Evolutionary conservation across 2,113 vertebrate genomes (phyloP), one percentile per base, ranked within the genome.

Genomic region (Callorhinus ursinus): DNA sequence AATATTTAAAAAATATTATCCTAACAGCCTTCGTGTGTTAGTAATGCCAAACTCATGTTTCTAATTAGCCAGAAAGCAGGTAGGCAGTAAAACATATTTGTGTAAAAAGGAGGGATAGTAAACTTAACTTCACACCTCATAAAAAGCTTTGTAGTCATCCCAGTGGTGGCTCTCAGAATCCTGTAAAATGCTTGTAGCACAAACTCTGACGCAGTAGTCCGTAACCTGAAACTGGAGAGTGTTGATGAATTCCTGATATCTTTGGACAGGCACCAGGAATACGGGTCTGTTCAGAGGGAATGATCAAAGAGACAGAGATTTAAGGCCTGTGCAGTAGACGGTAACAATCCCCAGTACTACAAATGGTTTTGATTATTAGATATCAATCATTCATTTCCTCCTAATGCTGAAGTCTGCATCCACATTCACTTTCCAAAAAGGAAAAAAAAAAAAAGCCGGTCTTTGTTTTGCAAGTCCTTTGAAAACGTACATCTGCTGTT

Each of bases 111-210:
- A 96, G 92, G 95, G 96, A 98, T 92, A 98, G 91, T 97, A 98
- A 98, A 98, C 92, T 97, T 98, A 98, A 96, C 97, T 93, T 98
- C 98, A 96, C 97, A 99, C 99, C 99, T 99, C 99, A 77, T 99
- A 99, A 99, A 99, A 99, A 89, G 99, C 99, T 98, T 99, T 99
- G 98, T 95, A 98, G 98, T 99, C 99, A 85, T 99, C 98, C 99
- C 99, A 99, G 98, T 99, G 98, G 98, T 99, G 99, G 98, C 99
- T 99, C 98, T 99, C 99, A 39, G 99, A 99, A 85, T 99, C 99
- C 96, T 99, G 99, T 91, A 99, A 99, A 98, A 99, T 99, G 98
- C 99, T 99, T 97, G 99, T 99, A 98, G 99, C 98, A 98, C 99
- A 99, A 97, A 99, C 98, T 97, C 99, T 99, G 98, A 99, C 14